These are phyloP conservation scores for Bombyx huttoni DNA, from an alignment of 2,888 invertebrate genomes.

Conservation along the genomic window DNA sequence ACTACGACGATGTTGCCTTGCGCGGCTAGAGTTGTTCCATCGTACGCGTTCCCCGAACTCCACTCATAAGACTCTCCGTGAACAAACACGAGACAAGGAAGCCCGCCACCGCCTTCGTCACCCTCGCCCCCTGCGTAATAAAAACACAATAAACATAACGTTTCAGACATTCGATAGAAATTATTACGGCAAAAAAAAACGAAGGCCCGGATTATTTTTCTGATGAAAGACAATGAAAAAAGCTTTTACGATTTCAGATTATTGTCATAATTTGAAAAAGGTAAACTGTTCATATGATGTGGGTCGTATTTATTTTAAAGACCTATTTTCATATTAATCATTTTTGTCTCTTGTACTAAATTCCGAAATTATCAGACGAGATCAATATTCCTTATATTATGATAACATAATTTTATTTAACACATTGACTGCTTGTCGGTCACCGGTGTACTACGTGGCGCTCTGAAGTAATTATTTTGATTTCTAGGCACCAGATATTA, in stretches of 20 bases:
- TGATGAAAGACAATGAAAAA: background rate
- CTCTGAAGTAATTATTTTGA: too few species aligned
- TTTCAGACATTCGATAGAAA: slow-evolving; percentile 4
- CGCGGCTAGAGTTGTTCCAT: slow-evolving; percentile 94
- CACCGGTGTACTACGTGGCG: too few species aligned
- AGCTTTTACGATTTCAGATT: background rate
- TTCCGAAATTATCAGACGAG: too few species aligned
- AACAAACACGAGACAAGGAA: slow-evolving; percentile 90
- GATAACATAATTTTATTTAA: too few species aligned
- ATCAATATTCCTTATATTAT: too few species aligned
- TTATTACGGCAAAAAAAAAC: background rate
- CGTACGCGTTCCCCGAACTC: slow-evolving; percentile 97
- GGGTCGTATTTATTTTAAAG: background rate
- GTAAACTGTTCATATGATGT: background rate
- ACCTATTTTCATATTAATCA: background rate
- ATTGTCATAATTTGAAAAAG: background rate
- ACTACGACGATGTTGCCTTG: slow-evolving; percentile 91
- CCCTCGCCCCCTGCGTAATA: slow-evolving; percentile 32
- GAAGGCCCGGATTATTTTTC: background rate
- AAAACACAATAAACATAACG: slow-evolving; percentile 5
- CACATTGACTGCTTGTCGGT: too few species aligned
- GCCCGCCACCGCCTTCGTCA: slow-evolving; percentile 62
- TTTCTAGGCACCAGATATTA: too few species aligned
- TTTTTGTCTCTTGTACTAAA: too few species aligned
- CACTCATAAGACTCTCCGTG: slow-evolving; percentile 97